A percentile compares a stretch with the other conserved stretches of the same genome.
Evolutionary conservation across 2,888 invertebrate species (phyloP).

Genomic region (Hypsopygia costalis): DNA sequence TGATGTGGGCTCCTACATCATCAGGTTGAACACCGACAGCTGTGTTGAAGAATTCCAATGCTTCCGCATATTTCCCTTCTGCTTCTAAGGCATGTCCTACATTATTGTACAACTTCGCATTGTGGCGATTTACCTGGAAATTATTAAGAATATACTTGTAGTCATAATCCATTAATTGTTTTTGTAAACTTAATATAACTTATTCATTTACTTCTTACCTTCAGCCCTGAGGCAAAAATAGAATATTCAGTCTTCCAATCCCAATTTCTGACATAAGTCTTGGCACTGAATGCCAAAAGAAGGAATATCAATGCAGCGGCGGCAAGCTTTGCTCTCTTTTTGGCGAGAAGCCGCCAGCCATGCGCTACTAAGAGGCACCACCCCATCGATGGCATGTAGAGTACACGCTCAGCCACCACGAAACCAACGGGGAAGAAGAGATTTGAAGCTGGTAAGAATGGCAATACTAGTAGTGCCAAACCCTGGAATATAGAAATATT

Average conservation of each 20-base stretch:
- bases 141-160: constrained; percentile 42
- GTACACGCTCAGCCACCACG: constrained; percentile 96
- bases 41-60: constrained; percentile 93
- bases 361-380: constrained; percentile 96
- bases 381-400: constrained; percentile 99
- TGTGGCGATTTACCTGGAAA: constrained; percentile 89
- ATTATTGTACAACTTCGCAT: constrained; percentile 98
- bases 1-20: constrained; percentile 98
- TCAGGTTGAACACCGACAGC: constrained; percentile 96
- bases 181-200: too few species aligned
- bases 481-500: constrained; percentile 80
- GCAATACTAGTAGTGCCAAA: constrained; percentile 91
- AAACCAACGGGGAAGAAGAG: constrained; percentile 98
- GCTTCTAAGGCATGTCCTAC: constrained; percentile 97
- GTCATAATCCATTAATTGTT: too few species aligned
- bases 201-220: constrained; percentile 59
- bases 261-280: constrained; percentile 93
- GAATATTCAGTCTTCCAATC: constrained; percentile 97
- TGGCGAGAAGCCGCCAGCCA: constrained; percentile 87
- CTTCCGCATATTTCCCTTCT: constrained; percentile 84
- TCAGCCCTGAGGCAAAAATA: constrained; percentile 95
- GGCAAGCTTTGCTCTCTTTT: constrained; percentile 83
- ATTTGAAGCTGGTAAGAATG: constrained; percentile 97
- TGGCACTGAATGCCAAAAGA: constrained; percentile 88
- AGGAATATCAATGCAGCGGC: constrained; percentile 85